Base-by-base conservation (phyloP, 1,140 invertebrate genomes). In the Drosophila arawakana region DNA sequence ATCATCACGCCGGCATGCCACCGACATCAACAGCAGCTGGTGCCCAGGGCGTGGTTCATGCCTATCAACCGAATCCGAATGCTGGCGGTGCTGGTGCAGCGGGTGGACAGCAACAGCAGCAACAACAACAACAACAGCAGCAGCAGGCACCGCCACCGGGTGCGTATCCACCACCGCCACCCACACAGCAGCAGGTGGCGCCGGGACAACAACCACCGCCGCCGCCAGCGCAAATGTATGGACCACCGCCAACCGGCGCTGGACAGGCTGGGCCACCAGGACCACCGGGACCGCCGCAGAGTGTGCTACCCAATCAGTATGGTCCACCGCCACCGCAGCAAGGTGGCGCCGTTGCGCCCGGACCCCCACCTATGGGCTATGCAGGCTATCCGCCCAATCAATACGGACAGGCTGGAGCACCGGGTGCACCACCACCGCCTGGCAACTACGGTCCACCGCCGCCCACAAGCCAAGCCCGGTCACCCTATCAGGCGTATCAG, bases 191-290 rank as follows among this genome's bases (percentile, higher is more conserved):
- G 46, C 90, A 83, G n/a, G 72, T 73, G 54, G 67, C 78, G 18
- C 81, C 81, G 0, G 77, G 78, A 0, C 88, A 89, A 43, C 81
- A 76, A 34, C 83, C 79, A 1, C 86, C 78, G 11, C 89, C 91
- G 37, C 78, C 91, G 35, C 79, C 82, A 6, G 35, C 71, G 0
- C 90, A 92, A 62, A 89, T 90, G 89, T 89, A 91, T 37, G 86
- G 88, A 0, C 91, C 93, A 10, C 93, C 93, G 15, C 86, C 93
- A 3, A 82, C 76, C 2, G 89, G 79, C 13, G 92, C 93, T 6
- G 93, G 92, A 11, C 93, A 93, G 63, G 73, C 80, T n/a, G 92
- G 91, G 62, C 90, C 92, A 8, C 55, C 76, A 0, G 66, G 65
- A 11, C 78, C 74, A 15, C 75, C 91, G 1, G 83, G 83, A 3